Evolutionary conservation across 2,797 vertebrate genomes (phyloP).

Genomic region (Dallia pectoralis): DNA sequence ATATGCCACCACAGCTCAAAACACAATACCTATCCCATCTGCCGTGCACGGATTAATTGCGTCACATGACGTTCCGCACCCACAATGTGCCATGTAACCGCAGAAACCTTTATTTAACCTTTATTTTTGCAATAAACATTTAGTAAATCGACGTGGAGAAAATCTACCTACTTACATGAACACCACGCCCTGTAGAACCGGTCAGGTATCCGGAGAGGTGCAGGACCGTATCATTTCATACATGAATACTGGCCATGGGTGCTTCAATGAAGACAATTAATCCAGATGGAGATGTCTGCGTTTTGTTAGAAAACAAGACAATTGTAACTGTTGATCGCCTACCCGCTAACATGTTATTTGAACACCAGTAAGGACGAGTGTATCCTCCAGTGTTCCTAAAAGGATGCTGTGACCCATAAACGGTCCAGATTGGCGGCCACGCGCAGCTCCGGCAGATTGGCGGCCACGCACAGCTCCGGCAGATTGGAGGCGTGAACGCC

Average conservation of each 20-base stretch:
- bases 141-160: not conserved
- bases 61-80: constrained; percentile 27
- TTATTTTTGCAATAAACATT: not conserved
- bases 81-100: not conserved
- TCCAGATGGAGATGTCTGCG: not conserved
- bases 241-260: not conserved
- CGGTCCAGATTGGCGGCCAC: constrained; percentile 11
- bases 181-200: constrained; percentile 14
- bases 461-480: not conserved
- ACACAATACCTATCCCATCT: constrained; percentile 31
- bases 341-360: not conserved
- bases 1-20: not conserved
- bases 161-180: constrained; percentile 6
- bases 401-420: constrained; percentile 16
- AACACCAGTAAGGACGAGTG: not conserved
- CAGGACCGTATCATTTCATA: constrained; percentile 4
- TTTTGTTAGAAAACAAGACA: not conserved
- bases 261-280: not conserved
- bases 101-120: not conserved
- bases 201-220: constrained; percentile 10
- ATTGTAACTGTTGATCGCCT: too few species aligned
- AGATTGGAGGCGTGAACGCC: constrained; percentile 4
- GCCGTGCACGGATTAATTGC: constrained; percentile 33
- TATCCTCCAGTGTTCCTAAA: not conserved
- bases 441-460: not conserved